Evolutionary conservation across 2,888 invertebrate genomes (phyloP).

Genomic region (Pristionchus mayeri): DNA sequence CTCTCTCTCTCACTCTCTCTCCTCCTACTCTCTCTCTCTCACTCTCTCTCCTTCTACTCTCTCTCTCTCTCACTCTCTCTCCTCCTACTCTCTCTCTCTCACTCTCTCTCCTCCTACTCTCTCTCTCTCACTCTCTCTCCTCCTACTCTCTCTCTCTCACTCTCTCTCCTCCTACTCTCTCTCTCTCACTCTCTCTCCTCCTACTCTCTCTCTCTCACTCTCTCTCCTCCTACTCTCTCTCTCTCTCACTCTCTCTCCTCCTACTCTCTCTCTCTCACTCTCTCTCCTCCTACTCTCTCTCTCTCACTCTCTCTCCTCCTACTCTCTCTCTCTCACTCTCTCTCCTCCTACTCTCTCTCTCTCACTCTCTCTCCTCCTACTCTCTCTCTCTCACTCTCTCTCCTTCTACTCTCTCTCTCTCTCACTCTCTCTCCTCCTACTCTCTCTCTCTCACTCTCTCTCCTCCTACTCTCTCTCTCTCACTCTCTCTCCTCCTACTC

Average conservation of each 20-base stretch:
- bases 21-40: neutral
- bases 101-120: neutral
- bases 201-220: slow-evolving; percentile 11
- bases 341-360: neutral
- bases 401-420: neutral
- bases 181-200: neutral
- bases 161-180: neutral
- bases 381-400: neutral
- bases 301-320: neutral
- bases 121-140: slow-evolving; percentile 8
- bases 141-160: neutral
- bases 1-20: slow-evolving; percentile 16
- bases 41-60: slow-evolving; percentile 10
- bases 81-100: neutral
- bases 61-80: slow-evolving; percentile 22
- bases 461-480: slow-evolving; percentile 2
- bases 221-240: neutral
- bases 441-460: neutral
- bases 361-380: slow-evolving; percentile 14
- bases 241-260: neutral
- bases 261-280: slow-evolving; percentile 5
- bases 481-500: neutral
- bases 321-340: neutral
- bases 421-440: neutral
- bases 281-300: neutral